Evolutionary conservation across 2,797 vertebrate genomes (phyloP).

Genomic region (Erpetoichthys calabaricus): DNA sequence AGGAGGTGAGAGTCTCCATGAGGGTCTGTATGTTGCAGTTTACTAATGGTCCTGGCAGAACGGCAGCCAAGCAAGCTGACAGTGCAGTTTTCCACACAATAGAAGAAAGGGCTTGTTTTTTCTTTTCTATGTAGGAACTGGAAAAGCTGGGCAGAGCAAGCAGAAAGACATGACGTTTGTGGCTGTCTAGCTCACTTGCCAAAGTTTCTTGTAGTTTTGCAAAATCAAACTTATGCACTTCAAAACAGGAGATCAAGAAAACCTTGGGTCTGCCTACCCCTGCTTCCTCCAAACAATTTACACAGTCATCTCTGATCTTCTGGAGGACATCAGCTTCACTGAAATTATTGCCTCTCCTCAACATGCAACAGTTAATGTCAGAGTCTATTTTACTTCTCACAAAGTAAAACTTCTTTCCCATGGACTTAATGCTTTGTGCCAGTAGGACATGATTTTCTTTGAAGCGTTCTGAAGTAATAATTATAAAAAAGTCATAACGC

Average conservation of each 20-base stretch:
- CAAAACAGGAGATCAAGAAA: constrained; percentile 42
- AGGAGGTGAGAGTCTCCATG: constrained; percentile 17
- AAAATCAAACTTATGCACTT: constrained; percentile 35
- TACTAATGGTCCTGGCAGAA: constrained; percentile 10
- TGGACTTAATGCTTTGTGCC: constrained; percentile 11
- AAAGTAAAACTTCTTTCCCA: constrained; percentile 26
- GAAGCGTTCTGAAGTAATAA: constrained; percentile 23
- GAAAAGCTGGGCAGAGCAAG: constrained; percentile 24
- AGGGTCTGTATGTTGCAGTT: constrained; percentile 10
- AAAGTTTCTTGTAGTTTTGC: constrained; percentile 35
- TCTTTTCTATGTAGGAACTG: constrained; percentile 17
- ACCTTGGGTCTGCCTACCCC: constrained; percentile 26
- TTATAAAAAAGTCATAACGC: constrained; percentile 27
- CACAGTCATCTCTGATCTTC: constrained; percentile 28
- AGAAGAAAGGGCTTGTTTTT: constrained; percentile 17
- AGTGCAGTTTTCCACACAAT: constrained; percentile 16
- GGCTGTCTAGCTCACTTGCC: constrained; percentile 40
- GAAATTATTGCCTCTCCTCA: constrained; percentile 13
- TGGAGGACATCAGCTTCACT: constrained; percentile 20
- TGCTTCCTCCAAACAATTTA: constrained; percentile 16
- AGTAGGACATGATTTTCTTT: constrained; percentile 14
- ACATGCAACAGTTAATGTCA: constrained; percentile 21
- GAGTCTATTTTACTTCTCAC: constrained; percentile 26
- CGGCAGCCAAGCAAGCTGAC: constrained; percentile 12
- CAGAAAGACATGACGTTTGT: constrained; percentile 36